Evolutionary conservation across 2,797 vertebrate species (phyloP).

Genomic region (Lepus townsendii): DNA sequence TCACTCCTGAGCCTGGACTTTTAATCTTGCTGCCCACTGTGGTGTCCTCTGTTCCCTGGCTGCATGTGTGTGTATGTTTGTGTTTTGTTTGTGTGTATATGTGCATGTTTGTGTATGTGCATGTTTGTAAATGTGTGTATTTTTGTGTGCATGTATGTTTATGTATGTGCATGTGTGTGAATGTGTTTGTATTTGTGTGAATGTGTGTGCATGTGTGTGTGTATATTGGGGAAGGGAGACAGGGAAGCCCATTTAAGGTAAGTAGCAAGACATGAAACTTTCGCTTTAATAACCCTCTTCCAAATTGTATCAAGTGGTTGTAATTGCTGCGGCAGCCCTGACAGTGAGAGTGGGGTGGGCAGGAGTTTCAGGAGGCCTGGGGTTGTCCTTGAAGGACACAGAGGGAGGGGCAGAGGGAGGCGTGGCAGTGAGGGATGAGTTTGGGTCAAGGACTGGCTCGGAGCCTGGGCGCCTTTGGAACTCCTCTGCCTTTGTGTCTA

Average conservation of each 20-base stretch:
- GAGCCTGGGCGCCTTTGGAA: not conserved
- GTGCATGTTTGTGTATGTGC: no score
- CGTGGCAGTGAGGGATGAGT: not conserved
- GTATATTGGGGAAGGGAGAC: not conserved
- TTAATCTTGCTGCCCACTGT: not conserved
- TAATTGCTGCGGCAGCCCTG: not conserved
- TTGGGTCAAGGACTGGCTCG: not conserved
- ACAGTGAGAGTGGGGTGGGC: not conserved
- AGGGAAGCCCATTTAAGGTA: not conserved
- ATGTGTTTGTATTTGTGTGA: not conserved
- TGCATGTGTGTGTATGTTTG: not conserved
- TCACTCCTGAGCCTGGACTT: not conserved
- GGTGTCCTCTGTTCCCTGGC: not conserved
- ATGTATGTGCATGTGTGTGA: accelerated
- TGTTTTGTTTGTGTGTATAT: no score
- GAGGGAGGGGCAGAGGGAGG: not conserved
- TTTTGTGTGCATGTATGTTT: no score
- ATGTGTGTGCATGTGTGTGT: not conserved
- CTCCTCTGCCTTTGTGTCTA: not conserved
- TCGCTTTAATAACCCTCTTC: slow-evolving; percentile 5
- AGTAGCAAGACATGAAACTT: not conserved
- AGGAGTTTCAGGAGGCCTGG: not conserved
- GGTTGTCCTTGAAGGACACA: not conserved
- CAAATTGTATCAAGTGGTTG: not conserved
- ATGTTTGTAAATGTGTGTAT: not conserved